phyloP scores from a whole-genome alignment of 2,888 invertebrate genomes.

The Limnephilus rhombicus region DNA sequence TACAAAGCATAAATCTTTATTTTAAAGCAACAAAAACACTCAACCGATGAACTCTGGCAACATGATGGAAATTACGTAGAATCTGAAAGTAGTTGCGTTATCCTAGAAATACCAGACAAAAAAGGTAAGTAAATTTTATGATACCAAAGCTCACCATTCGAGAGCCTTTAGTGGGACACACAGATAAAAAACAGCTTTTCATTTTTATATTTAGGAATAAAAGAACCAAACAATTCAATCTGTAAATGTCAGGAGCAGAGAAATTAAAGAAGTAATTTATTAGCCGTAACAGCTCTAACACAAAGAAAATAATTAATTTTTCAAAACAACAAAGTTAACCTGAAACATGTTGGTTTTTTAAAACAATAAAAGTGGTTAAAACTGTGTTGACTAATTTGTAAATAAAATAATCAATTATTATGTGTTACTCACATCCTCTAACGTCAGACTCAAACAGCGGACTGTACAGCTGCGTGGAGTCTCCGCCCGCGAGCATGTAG shows the following conservation, averaged over 20 bases:
- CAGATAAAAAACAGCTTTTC: too few relatives aligned
- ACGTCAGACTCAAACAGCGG: slow-evolving; percentile 94
- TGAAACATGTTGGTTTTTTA: too few relatives aligned
- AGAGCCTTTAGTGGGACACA: too few relatives aligned
- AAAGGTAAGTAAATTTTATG: too few relatives aligned
- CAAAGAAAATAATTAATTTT: not conserved
- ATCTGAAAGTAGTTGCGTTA: not conserved
- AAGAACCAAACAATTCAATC: not conserved
- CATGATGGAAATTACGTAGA: not conserved
- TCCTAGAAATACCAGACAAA: not conserved
- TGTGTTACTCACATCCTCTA: slow-evolving; percentile 81
- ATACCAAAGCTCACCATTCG: not conserved
- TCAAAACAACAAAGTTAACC: too few relatives aligned
- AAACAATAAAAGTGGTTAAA: too few relatives aligned
- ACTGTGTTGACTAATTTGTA: too few relatives aligned
- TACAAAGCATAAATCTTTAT: too few relatives aligned
- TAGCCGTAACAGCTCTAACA: not conserved
- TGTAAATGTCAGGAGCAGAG: not conserved
- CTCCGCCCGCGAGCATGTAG: slow-evolving; percentile 91
- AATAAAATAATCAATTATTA: not conserved
- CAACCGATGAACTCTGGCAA: too few relatives aligned
- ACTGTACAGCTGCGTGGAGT: slow-evolving; percentile 92
- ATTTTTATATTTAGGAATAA: not conserved
- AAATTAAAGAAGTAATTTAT: not conserved
- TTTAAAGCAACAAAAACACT: too few relatives aligned